Evolutionary conservation across 2,797 vertebrate genomes (phyloP), one percentile per base, ranked within the genome.

Genomic region (Chloroceryle amazona): DNA sequence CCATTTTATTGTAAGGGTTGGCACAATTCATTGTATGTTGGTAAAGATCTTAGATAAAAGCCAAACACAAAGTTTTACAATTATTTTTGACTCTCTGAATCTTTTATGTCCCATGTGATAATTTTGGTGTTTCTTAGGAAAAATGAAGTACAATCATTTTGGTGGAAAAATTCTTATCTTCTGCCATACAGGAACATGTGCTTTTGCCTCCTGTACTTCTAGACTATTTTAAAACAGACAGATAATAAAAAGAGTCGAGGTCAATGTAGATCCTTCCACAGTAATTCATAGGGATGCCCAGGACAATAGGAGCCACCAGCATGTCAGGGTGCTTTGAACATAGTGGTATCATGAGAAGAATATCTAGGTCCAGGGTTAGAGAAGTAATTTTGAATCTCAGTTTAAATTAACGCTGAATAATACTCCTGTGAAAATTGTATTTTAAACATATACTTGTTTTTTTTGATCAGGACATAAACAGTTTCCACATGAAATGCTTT

Each of bases 41-140:
- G 55, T 95, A 96, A 98, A 97, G 97, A 93, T 39, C 83, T 95
- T 92, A 96, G 90, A 96, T 81, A 97, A 97, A 97, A 96, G 93
- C 72, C 81, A 95, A 95, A 95, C 55, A 92, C 19, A 95, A 83
- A 96, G 72, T 88, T 96, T 86, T 95, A 61, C 91, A 96, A 95
- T 97, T 95, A 95, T 93, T 94, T 97, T 93, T 97, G 81, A 75
- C 79, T 95, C 81, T 52, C 33, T 10, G 11, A 86, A 85, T 91
- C 61, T 94, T 90, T 97, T 94, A 63, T 1, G 1, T 83, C 88
- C 68, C 84, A 39, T 86, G 52, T 60, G 80, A 96, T 93, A 80
- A 91, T 75, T 96, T 66, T 41, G 37, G 14, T 55, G 61, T 65
- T 90, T 66, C 86, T 87, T 89, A 75, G 87, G 83, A 95, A 86